Conservation (phyloP, 2,113 vertebrate species). For the Ptilorrhoa leucosticta region DNA sequence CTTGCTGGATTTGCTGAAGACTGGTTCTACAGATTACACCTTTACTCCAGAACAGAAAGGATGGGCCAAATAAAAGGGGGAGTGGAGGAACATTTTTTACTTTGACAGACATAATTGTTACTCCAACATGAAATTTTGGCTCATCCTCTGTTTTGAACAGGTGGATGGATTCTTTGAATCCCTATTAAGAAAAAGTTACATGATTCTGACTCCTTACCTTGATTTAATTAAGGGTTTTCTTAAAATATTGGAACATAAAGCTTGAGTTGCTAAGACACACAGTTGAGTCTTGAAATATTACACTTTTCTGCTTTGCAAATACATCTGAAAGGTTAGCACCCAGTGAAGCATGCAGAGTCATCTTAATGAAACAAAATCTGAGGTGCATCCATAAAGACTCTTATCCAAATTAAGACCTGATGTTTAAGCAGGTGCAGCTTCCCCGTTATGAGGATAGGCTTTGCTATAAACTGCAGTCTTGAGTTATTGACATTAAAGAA, state of each 20-base stretch:
- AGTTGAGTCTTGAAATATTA: constrained; percentile 38
- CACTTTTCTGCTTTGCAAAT: constrained; percentile 38
- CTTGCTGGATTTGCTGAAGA: constrained; percentile 56
- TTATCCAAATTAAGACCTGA: neutral
- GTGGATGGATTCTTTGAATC: constrained; percentile 42
- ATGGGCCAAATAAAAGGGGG: neutral
- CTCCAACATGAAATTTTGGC: constrained; percentile 16
- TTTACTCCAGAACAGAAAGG: constrained; percentile 33
- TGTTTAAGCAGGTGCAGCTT: constrained; percentile 26
- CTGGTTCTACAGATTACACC: constrained; percentile 48
- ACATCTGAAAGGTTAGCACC: constrained; percentile 9
- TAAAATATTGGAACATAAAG: constrained; percentile 56
- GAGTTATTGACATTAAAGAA: constrained; percentile 33
- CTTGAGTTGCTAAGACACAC: constrained; percentile 9
- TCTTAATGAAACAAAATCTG: neutral
- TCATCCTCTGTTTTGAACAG: constrained; percentile 52
- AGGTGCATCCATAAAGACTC: neutral
- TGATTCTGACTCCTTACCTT: constrained; percentile 53
- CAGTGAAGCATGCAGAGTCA: neutral
- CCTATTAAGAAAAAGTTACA: constrained; percentile 28
- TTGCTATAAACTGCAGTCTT: constrained; percentile 13
- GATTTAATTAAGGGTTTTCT: constrained; percentile 60
- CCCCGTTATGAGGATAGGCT: neutral
- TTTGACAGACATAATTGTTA: constrained; percentile 49
- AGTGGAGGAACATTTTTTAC: neutral